Evolutionary conservation across 2,113 vertebrate genomes (phyloP), one percentile per base, ranked within the genome.

Genomic region (Burhinus bistriatus): DNA sequence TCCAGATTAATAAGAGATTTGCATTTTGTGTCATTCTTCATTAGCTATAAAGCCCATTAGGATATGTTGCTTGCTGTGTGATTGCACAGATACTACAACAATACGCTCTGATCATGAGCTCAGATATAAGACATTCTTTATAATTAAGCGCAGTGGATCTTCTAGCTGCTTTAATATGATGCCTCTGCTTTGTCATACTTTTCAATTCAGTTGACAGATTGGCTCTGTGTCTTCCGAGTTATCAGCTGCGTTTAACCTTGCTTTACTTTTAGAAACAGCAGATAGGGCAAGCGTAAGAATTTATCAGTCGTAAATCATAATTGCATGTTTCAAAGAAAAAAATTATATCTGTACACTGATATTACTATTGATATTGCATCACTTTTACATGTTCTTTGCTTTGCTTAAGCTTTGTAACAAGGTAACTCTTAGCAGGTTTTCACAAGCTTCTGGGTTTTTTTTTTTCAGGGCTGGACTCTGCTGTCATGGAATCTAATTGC

Each of bases 1-100:
- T 91, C 96, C 91, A 93, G 95, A 95, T 95, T 93, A 97, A 95
- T 91, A 51, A 58, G 78, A 89, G 96, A 97, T 96, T 96, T 93
- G 78, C 81, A 85, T 95, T 89, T 93, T 94, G 58, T 95, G 94
- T 95, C 95, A 85, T 78, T 93, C 75, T 85, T 95, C 83, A 75
- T 96, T 97, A 96, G 86, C 59, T 64, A n/a, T 26, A 80, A 93
- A 93, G 54, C 73, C 66, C 77, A 45, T 94, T 90, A 96, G 51
- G n/a, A 58, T 75, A 36, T 80, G 73, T 71, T 70, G 62, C 66
- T 88, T 90, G 62, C 44, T 83, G 34, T 59, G 84, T 64, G 79
- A 62, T 80, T 94, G 83, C 66, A 87, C 22, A 66, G 64, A 69
- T 69, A 38, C 55, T 47, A 34, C 27, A 70, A 70, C 3, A 13